A percentile compares a stretch with the other conserved stretches of the same genome.
These are phyloP conservation scores for Gallinago undulata DNA, from an alignment of 2,113 vertebrate species.

Conservation along the genomic window DNA sequence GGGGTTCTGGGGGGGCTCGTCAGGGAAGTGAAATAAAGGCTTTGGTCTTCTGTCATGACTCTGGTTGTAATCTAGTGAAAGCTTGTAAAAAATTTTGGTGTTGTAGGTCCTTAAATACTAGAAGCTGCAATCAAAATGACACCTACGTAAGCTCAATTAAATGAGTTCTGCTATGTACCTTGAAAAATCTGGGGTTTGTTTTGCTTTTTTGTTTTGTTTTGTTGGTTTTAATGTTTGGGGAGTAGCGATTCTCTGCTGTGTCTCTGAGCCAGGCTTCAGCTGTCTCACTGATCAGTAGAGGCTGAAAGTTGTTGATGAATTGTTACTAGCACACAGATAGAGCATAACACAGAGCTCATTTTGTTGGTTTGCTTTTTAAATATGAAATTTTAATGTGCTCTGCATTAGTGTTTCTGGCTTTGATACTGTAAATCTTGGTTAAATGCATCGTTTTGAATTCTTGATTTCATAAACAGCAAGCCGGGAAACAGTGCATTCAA, in stretches of 20 bases:
- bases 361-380: neutral
- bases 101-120: neutral
- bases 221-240: neutral
- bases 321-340: neutral
- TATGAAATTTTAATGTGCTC: neutral
- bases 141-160: neutral
- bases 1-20: neutral
- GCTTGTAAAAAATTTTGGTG: neutral
- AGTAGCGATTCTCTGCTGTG: neutral
- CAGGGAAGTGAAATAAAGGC: neutral
- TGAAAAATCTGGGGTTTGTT: neutral
- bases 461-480: neutral
- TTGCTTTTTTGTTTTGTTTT: fast-evolving
- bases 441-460: neutral
- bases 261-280: neutral
- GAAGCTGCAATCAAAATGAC: neutral
- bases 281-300: neutral
- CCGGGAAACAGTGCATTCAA: neutral
- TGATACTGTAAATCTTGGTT: neutral
- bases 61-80: neutral
- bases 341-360: neutral
- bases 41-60: neutral
- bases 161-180: neutral
- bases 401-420: neutral
- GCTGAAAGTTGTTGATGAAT: neutral